These are phyloP conservation scores for Smutsia temminckii DNA, from an alignment of 2,797 vertebrate species.

Conservation along the genomic window DNA sequence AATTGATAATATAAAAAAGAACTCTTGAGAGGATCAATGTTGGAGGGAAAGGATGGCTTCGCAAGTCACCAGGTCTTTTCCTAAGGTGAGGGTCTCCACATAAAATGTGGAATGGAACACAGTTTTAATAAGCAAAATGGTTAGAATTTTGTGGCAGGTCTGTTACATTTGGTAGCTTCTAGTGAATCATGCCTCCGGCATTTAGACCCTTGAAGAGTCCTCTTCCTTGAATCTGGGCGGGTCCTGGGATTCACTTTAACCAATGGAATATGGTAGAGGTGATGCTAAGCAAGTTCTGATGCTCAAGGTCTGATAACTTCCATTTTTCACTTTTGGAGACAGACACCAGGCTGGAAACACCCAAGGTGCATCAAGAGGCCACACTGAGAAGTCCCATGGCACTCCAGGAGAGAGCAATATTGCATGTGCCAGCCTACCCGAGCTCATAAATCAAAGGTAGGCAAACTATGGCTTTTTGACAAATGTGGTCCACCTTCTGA, in stretches of 20 bases:
- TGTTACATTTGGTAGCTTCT: neutral
- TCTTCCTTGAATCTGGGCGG: neutral
- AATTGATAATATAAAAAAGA: neutral
- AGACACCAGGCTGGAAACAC: neutral
- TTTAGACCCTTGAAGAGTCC: neutral
- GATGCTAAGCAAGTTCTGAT: neutral
- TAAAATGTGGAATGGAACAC: neutral
- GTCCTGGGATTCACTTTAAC: neutral
- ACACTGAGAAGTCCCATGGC: neutral
- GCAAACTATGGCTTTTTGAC: neutral
- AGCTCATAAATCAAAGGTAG: neutral
- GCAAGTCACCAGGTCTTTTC: neutral
- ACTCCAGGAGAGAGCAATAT: neutral
- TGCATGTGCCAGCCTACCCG: neutral
- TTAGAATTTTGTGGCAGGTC: neutral
- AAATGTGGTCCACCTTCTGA: neutral
- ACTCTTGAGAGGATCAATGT: neutral
- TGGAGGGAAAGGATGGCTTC: neutral
- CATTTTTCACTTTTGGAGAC: neutral
- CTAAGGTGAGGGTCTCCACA: neutral
- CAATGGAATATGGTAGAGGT: neutral
- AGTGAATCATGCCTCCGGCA: neutral
- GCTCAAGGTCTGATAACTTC: neutral
- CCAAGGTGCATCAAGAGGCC: neutral
- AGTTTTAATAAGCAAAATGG: neutral